Conservation (phyloP, 1,140 invertebrate species). For the Meloidogyne exigua region DNA sequence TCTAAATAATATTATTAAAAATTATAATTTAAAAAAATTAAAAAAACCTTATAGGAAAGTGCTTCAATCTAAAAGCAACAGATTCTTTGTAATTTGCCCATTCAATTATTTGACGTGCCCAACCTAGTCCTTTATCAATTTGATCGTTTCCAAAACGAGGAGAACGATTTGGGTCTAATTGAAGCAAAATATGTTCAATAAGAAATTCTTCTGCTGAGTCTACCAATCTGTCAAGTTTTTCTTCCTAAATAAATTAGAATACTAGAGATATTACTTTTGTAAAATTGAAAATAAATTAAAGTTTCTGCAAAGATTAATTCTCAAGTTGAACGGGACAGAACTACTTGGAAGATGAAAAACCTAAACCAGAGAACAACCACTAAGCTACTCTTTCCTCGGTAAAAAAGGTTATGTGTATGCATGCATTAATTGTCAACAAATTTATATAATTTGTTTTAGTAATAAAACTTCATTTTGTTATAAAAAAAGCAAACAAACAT, state of each 20-base stretch:
- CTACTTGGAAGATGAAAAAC: no score
- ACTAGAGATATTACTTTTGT: no score
- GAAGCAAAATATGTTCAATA: background rate
- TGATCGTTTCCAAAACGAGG: background rate
- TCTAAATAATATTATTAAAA: no score
- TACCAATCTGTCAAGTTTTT: background rate
- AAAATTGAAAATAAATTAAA: no score
- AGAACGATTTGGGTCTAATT: background rate
- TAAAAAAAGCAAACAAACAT: background rate
- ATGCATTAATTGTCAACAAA: no score
- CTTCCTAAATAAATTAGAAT: background rate
- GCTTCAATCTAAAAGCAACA: background rate
- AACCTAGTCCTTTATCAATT: background rate
- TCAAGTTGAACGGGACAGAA: no score
- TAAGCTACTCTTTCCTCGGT: no score
- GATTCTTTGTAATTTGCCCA: background rate
- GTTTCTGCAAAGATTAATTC: no score
- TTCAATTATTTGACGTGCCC: constrained; percentile 1
- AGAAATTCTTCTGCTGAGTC: background rate
- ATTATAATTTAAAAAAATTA: background rate
- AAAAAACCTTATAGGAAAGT: background rate
- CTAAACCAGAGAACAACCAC: no score
- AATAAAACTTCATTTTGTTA: no score
- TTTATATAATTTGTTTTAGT: no score
- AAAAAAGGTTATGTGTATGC: no score